Evolutionary conservation across 2,888 invertebrate species (phyloP).

Genomic region (Tridacna gigas): DNA sequence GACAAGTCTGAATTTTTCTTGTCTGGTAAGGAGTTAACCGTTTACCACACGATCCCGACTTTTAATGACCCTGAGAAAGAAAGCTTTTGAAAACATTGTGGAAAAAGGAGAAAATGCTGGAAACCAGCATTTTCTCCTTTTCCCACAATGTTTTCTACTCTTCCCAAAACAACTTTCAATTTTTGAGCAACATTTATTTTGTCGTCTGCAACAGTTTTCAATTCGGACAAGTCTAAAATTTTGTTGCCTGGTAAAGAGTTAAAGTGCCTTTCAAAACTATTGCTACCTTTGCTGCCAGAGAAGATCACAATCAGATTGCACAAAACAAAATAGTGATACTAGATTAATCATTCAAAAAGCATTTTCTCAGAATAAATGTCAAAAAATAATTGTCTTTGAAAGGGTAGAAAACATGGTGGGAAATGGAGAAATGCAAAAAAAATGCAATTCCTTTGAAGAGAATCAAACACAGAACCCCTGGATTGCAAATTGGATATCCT

Average conservation of each 20-base stretch:
- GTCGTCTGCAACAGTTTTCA: background rate
- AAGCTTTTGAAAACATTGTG: background rate
- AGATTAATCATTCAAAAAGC: too few relatives aligned
- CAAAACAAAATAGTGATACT: too few relatives aligned
- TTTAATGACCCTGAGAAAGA: background rate
- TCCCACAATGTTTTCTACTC: background rate
- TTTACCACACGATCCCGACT: background rate
- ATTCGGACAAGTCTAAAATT: background rate
- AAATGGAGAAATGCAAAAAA: background rate
- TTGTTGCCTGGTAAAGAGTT: background rate
- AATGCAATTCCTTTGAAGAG: background rate
- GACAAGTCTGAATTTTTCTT: too few relatives aligned
- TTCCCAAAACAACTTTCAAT: background rate
- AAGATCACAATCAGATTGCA: too few relatives aligned
- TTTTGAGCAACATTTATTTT: background rate
- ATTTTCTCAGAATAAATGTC: too few relatives aligned
- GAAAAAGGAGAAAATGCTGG: background rate
- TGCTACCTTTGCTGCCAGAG: too few relatives aligned
- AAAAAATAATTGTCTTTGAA: too few relatives aligned
- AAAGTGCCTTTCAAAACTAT: too few relatives aligned
- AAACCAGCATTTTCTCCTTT: slow-evolving; percentile 7
- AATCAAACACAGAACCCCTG: too few relatives aligned
- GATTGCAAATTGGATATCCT: too few relatives aligned
- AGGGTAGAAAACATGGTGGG: background rate
- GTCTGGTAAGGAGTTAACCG: too few relatives aligned